Evolutionary conservation across 2,888 invertebrate genomes (phyloP).

Genomic region (Caenorhabditis doughertyi): DNA sequence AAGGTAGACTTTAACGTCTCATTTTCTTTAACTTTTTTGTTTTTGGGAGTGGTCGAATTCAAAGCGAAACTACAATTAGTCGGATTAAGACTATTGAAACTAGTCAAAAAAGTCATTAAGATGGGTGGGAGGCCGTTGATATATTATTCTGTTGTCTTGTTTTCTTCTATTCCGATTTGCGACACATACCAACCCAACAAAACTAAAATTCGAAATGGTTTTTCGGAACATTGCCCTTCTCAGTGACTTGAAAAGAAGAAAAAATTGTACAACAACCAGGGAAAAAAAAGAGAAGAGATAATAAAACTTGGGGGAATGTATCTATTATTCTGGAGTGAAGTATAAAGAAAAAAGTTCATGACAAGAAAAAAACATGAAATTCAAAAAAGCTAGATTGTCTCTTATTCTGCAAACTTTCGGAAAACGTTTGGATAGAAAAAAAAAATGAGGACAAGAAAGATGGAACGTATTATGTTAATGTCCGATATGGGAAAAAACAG

Average conservation of each 20-base stretch:
- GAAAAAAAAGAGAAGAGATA: constrained; percentile 10
- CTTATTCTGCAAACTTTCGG: constrained; percentile 1
- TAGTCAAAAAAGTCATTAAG: constrained; percentile 56
- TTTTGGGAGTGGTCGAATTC: constrained; percentile 33
- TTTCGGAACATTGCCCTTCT: constrained; percentile 36
- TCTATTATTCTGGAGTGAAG: constrained; percentile 20
- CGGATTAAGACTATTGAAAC: constrained; percentile 24
- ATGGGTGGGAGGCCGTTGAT: constrained; percentile 54
- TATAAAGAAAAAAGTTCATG: not conserved
- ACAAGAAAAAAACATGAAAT: not conserved
- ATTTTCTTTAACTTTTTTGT: not conserved
- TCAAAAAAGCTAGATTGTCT: not conserved
- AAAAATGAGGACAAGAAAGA: constrained; percentile 11
- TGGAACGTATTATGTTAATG: too few relatives aligned
- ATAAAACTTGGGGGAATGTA: constrained; percentile 23
- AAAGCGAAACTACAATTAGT: constrained; percentile 28
- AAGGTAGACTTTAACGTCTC: not conserved
- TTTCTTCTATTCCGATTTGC: constrained; percentile 15
- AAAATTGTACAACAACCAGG: not conserved
- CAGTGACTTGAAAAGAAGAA: not conserved
- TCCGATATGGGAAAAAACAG: too few relatives aligned
- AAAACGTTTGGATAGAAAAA: too few relatives aligned
- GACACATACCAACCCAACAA: constrained; percentile 19
- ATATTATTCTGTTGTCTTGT: constrained; percentile 51
- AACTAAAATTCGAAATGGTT: constrained; percentile 9